Evolutionary conservation across 1,140 invertebrate genomes (phyloP).

Genomic region (Proctacanthus coquilletti): DNA sequence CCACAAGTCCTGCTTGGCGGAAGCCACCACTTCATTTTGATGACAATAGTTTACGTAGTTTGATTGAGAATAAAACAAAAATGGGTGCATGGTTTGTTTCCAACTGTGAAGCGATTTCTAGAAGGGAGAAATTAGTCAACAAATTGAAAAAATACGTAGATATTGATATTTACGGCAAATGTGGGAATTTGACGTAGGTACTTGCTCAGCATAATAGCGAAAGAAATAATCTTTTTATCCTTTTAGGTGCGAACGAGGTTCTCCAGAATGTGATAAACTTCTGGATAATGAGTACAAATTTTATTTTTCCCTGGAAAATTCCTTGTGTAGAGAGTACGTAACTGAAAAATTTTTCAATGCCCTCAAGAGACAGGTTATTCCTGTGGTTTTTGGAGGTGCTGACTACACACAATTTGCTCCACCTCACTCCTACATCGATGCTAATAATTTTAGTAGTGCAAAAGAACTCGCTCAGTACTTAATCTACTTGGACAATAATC

Average conservation of each 20-base stretch:
- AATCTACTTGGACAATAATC: constrained; percentile 29
- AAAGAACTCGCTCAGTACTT: constrained; percentile 36
- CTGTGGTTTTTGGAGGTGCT: constrained; percentile 38
- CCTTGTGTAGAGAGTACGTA: constrained; percentile 36
- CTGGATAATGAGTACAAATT: constrained; percentile 40
- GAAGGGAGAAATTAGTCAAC: constrained; percentile 35
- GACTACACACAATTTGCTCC: constrained; percentile 39
- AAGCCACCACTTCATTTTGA: constrained; percentile 7
- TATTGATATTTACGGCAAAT: constrained; percentile 52
- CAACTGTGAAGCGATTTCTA: constrained; percentile 38
- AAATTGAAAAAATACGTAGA: constrained; percentile 37
- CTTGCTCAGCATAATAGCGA: too few species aligned
- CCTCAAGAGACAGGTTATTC: constrained; percentile 31
- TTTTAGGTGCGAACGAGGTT: constrained; percentile 20
- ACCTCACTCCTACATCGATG: constrained; percentile 43
- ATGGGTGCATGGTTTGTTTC: constrained; percentile 43
- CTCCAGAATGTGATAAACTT: constrained; percentile 27
- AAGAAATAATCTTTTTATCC: constrained; percentile 10
- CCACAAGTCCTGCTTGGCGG: constrained; percentile 12
- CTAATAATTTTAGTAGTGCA: constrained; percentile 34
- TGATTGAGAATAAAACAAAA: constrained; percentile 30
- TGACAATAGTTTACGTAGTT: constrained; percentile 10
- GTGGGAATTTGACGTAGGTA: constrained; percentile 30
- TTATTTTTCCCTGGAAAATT: constrained; percentile 48
- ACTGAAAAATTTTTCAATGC: constrained; percentile 40